These are phyloP conservation scores for Drosophila paulistorum DNA, from an alignment of 1,140 invertebrate species.

Conservation along the genomic window DNA sequence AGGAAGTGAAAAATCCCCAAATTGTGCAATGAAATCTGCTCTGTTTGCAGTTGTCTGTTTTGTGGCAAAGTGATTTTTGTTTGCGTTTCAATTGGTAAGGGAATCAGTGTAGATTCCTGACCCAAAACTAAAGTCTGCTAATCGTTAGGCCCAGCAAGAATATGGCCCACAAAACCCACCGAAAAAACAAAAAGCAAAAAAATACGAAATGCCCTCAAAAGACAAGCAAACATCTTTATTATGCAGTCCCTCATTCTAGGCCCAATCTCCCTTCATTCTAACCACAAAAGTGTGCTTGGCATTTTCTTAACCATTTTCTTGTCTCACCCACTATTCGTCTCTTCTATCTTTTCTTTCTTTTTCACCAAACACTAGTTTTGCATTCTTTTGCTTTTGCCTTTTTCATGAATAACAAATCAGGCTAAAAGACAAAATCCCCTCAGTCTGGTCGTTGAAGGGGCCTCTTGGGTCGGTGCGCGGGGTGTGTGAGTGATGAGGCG, in stretches of 20 bases:
- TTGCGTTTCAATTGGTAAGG: conserved; percentile 31
- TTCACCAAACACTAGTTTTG: conserved; percentile 17
- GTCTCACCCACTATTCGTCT: conserved; percentile 40
- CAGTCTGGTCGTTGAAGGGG: conserved; percentile 19
- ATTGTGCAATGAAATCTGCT: conserved; percentile 47
- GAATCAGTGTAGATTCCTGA: not conserved
- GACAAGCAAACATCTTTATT: conserved; percentile 61
- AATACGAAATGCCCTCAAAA: conserved; percentile 10
- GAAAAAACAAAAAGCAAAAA: not conserved
- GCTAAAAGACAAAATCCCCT: conserved; percentile 71
- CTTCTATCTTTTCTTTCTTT: conserved; percentile 1
- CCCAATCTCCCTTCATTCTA: conserved; percentile 29
- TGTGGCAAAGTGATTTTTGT: conserved; percentile 34
- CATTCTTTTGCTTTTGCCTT: conserved; percentile 46
- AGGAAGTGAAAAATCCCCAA: conserved; percentile 29
- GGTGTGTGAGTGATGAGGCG: conserved; percentile 14
- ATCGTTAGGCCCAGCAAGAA: conserved; percentile 32
- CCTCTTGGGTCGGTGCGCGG: conserved; percentile 6
- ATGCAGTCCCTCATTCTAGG: conserved; percentile 48
- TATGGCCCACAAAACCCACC: conserved; percentile 15
- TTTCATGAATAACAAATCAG: conserved; percentile 79
- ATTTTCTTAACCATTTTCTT: conserved; percentile 76
- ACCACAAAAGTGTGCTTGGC: conserved; percentile 65
- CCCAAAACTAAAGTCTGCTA: conserved; percentile 49
- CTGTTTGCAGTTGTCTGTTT: conserved; percentile 29